Evolutionary conservation across 1,140 invertebrate genomes (phyloP).

Genomic region (Listronotus oregonensis): DNA sequence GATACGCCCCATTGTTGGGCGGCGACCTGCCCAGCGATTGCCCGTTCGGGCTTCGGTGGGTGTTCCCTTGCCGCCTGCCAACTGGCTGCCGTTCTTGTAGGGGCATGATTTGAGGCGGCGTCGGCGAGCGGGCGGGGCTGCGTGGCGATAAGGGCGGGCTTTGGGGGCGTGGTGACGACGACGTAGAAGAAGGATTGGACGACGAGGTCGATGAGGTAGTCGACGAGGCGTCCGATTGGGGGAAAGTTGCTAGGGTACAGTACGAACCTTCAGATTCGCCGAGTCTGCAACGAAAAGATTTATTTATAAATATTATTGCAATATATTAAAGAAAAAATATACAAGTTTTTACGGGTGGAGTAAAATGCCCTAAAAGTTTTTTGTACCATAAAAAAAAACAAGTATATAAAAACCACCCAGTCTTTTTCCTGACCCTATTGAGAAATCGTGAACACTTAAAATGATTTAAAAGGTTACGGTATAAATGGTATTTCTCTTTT

Average conservation of each 20-base stretch:
- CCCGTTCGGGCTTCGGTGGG: slow-evolving; percentile 4
- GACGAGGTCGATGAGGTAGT: slow-evolving; percentile 42
- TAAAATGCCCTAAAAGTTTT: too few relatives aligned
- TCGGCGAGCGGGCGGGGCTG: slow-evolving; percentile 30
- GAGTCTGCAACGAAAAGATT: slow-evolving; percentile 45
- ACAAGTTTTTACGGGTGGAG: too few relatives aligned
- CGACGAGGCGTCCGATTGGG: slow-evolving; percentile 45
- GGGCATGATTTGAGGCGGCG: slow-evolving; percentile 13
- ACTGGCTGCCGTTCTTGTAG: slow-evolving; percentile 6
- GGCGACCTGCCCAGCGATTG: slow-evolving; percentile 22
- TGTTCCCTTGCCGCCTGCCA: slow-evolving; percentile 11
- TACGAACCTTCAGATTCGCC: slow-evolving; percentile 57
- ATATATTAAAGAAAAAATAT: too few relatives aligned
- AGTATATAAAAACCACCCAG: too few relatives aligned
- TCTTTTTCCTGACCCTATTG: too few relatives aligned
- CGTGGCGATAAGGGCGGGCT: slow-evolving; percentile 31
- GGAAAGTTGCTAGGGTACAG: slow-evolving; percentile 55
- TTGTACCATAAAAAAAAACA: too few relatives aligned
- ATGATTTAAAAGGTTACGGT: too few relatives aligned
- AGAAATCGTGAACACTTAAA: too few relatives aligned
- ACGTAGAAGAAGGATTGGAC: slow-evolving; percentile 43
- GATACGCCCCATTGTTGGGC: slow-evolving; percentile 8
- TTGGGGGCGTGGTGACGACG: slow-evolving; percentile 50
- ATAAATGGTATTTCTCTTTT: too few relatives aligned
- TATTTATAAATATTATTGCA: too few relatives aligned